Conservation (phyloP, 2,113 vertebrate genomes). For the Melanerpes aurifrons region DNA sequence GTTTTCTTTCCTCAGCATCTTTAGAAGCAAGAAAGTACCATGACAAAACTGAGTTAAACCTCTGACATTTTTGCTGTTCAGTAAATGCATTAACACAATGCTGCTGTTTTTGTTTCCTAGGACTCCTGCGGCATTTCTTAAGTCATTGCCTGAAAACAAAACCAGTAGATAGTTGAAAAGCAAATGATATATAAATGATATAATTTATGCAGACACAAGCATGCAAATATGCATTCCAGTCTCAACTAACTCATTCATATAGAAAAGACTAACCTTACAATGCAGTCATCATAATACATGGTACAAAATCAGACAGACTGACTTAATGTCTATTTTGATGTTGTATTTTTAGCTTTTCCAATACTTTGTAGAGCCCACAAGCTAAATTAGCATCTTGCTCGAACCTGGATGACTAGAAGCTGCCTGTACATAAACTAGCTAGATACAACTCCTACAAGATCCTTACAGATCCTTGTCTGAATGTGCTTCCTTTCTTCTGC, state of each 20-base stretch:
- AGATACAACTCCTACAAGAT: background rate
- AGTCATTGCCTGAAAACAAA: background rate
- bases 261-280: background rate
- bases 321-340: background rate
- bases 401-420: background rate
- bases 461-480: background rate
- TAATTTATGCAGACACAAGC: background rate
- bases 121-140: background rate
- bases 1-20: constrained; percentile 28
- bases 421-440: background rate
- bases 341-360: background rate
- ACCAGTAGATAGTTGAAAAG: background rate
- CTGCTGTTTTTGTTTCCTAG: background rate
- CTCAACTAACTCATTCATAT: background rate
- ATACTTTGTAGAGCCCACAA: background rate
- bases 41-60: background rate
- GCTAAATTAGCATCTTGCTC: background rate
- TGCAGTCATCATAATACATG: background rate
- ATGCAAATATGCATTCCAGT: background rate
- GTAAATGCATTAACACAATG: background rate
- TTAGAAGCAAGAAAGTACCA: constrained; percentile 19
- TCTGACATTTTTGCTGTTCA: background rate
- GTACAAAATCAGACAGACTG: background rate
- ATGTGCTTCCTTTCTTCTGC: background rate
- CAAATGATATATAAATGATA: background rate